Base-by-base conservation (phyloP, 2,113 vertebrate genomes). In the Ameiurus melas region DNA sequence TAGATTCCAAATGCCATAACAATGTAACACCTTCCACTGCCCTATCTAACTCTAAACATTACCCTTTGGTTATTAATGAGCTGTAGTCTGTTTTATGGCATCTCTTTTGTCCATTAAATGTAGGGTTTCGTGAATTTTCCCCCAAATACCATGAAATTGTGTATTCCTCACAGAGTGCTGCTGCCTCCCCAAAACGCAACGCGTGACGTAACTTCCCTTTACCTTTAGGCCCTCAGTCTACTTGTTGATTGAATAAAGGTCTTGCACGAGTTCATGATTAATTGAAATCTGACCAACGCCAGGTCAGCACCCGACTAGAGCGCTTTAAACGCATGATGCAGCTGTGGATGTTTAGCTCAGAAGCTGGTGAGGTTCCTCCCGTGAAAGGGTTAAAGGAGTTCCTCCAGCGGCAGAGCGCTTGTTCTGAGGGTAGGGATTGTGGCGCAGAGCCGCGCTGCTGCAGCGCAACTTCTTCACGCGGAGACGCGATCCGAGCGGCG, bases 301-400 rank as follows among this genome's bases (percentile, higher is more conserved):
- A 33, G 6, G 14, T 39, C 43, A 14, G 19, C 57, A 14, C 39
- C 39, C 30, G 16, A 39, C 13, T 14, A 16, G 6, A 13, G 47
- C 19, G 25, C 17, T 16, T 71, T 12, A 85, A 12, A 19, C 66
- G 75, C 4, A 73, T 4, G 10, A 17, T 57, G 51, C 51, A 14
- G 20, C 68, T 58, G 19, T 85, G 84, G 68, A 55, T 20, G 7
- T 58, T 57, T 7, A 57, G 62, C 43, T 0, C 66, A 36, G 84
- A 57, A 9, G 53, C 78, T 70, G 62, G 25, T 27, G 9, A 25
- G 57, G 84, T 53, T 80, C 83, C 90, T 80, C 85, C 39, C 77
- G 80, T 8, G 82, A 91, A 93, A 87, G 94, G 91, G 95, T 94
- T 95, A 94, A 95, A 75, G 39, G 83, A 30, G 81, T 86, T 89